These are phyloP conservation scores for Drosophila kambysellisi DNA, from an alignment of 2,888 invertebrate genomes.

Conservation along the genomic window DNA sequence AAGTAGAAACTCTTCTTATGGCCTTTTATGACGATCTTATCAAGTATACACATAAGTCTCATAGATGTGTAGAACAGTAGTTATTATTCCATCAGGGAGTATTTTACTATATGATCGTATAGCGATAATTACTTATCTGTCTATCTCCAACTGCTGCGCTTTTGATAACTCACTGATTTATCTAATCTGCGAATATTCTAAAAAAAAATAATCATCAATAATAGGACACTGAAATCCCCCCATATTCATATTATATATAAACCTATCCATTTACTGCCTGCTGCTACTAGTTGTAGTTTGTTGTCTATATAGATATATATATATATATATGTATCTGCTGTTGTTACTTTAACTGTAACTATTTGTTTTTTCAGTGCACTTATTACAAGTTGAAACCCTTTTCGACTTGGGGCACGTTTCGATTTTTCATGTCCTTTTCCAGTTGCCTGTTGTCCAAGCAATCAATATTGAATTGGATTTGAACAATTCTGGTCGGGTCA, in stretches of 20 bases:
- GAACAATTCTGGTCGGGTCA: slow-evolving; percentile 52
- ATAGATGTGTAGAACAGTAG: not conserved
- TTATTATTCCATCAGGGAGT: not conserved
- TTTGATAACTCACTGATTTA: no score
- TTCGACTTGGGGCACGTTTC: slow-evolving; percentile 39
- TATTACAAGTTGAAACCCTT: slow-evolving; percentile 34
- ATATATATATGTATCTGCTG: not conserved
- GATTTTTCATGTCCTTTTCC: slow-evolving; percentile 52
- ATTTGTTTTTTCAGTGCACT: slow-evolving; percentile 32
- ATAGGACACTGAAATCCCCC: not conserved
- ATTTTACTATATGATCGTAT: not conserved
- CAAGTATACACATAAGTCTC: not conserved
- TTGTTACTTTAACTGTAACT: slow-evolving; percentile 7
- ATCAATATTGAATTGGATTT: slow-evolving; percentile 79
- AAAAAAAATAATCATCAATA: slow-evolving; percentile 3
- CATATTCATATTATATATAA: not conserved
- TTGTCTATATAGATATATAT: not conserved
- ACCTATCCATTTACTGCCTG: not conserved
- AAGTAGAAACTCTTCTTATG: not conserved
- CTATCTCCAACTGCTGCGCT: slow-evolving; percentile 19
- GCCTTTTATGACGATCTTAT: not conserved
- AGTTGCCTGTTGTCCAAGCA: slow-evolving; percentile 39
- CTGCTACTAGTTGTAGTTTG: not conserved
- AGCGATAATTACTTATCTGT: slow-evolving; percentile 6
- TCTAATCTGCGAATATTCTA: slow-evolving; percentile 60